Base-by-base conservation (phyloP, 2,797 vertebrate species). In the Manis pentadactyla region DNA sequence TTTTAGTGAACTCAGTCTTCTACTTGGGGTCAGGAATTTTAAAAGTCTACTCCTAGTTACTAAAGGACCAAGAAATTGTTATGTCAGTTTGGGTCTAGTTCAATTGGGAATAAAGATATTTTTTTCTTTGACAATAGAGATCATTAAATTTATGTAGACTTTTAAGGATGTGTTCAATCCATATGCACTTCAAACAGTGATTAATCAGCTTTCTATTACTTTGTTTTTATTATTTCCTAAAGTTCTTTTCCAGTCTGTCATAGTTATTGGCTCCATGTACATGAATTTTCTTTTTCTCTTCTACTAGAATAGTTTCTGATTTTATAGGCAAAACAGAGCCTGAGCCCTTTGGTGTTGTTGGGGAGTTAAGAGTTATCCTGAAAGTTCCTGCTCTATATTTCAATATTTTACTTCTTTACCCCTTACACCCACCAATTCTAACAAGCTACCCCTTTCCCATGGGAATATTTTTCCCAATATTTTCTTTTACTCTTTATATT, bases 341-440 rank as follows among this genome's bases (percentile, higher is more conserved):
- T 66, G 15, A 74, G 39, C 61, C 97, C 8, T 96, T 97, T 59
- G 79, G 91, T 87, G 90, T 88, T 93, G 64, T 84, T 95, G 73
- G 23, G 82, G 90, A 97, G 94, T 84, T 95, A 89, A 96, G 95
- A 85, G 27, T 97, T 96, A 85, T 66, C 97, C 91, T 91, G 53
- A 97, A 93, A 95, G n/a, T 27, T 81, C 46, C 6, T 55, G 11
- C 31, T 59, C 4, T 61, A 1, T 3, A 77, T 66, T 92, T 90
- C 15, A 87, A 79, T 89, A 55, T 27, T 77, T 77, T 12, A 71
- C 3, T 57, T 66, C 18, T 95, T 78, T 42, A 46, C 2, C 10
- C 49, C 6, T 46, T 66, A 1, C 34, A 49, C 15, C 31, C 81
- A 31, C 18, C 21, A 77, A 8, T 9, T 63, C 37, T 3, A 23